These are phyloP conservation scores for Illadopsis cleaveri DNA, from an alignment of 2,113 vertebrate genomes.

Conservation along the genomic window DNA sequence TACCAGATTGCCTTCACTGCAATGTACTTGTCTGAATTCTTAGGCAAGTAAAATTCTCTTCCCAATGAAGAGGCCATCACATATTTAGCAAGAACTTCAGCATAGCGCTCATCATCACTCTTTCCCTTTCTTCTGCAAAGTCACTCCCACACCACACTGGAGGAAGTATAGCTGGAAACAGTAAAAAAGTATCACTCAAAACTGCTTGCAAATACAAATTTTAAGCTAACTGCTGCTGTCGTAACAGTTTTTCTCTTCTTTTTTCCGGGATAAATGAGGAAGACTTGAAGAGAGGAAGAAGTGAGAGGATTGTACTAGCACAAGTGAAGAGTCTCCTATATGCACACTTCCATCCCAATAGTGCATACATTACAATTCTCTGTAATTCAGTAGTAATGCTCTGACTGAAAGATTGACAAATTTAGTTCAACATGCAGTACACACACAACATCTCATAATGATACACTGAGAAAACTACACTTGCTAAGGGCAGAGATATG, in stretches of 20 bases:
- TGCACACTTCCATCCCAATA: not conserved
- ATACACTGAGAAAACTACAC: not conserved
- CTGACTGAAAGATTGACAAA: not conserved
- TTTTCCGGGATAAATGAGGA: not conserved
- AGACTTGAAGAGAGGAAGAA: not conserved
- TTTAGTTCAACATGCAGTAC: not conserved
- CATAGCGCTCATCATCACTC: not conserved
- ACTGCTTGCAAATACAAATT: not conserved
- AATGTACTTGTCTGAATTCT: not conserved
- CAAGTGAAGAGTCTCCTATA: not conserved
- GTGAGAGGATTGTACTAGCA: not conserved
- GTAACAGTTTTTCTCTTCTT: not conserved
- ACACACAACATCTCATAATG: not conserved
- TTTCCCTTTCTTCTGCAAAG: not conserved
- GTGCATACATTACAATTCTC: no score
- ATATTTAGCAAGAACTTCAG: not conserved
- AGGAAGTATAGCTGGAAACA: not conserved
- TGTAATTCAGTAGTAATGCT: not conserved
- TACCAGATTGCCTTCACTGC: not conserved
- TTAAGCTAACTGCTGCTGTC: not conserved
- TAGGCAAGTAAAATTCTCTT: not conserved
- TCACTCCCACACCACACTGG: not conserved
- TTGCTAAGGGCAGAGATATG: not conserved
- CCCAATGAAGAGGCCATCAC: not conserved
- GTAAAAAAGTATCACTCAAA: not conserved